phyloP scores from a whole-genome alignment of 1,140 invertebrate genomes.

The Aphelenchoides fujianensis region DNA sequence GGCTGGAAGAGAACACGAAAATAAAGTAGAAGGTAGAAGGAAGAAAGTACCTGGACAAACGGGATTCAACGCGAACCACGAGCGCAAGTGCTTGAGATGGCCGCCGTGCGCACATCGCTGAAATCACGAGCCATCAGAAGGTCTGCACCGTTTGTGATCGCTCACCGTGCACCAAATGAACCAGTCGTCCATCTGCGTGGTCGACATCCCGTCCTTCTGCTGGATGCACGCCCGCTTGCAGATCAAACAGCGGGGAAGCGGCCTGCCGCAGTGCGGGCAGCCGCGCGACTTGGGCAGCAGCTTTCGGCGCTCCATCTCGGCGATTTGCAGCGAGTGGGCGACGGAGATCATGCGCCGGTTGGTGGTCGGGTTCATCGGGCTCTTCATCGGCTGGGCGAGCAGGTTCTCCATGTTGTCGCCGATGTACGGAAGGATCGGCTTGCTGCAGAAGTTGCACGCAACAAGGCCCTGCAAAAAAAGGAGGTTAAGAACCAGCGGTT shows the following conservation, averaged over 20 bases:
- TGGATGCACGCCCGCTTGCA: slow-evolving; percentile 26
- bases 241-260: slow-evolving; percentile 40
- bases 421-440: slow-evolving; percentile 43
- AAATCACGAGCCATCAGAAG: slow-evolving; percentile 28
- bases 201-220: slow-evolving; percentile 8
- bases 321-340: slow-evolving; percentile 15
- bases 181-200: slow-evolving; percentile 43
- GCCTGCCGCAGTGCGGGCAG: slow-evolving; percentile 16
- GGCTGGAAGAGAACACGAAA: too few relatives aligned
- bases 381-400: slow-evolving; percentile 17
- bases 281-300: slow-evolving; percentile 16
- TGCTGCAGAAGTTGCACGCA: slow-evolving; percentile 44
- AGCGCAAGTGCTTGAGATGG: slow-evolving; percentile 35
- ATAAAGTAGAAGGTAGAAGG: too few relatives aligned
- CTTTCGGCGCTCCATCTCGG: slow-evolving; percentile 8
- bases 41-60: slow-evolving; percentile 13
- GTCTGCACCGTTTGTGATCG: background rate
- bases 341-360: slow-evolving; percentile 24
- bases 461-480: slow-evolving; percentile 37
- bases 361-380: background rate
- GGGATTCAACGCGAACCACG: slow-evolving; percentile 3
- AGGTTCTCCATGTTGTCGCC: slow-evolving; percentile 35
- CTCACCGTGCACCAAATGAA: slow-evolving; percentile 37
- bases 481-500: background rate
- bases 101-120: slow-evolving; percentile 37